A percentile compares a stretch with the other conserved stretches of the same genome.
Conservation (phyloP, 2,888 invertebrate species). For the Deroplatys truncata region DNA sequence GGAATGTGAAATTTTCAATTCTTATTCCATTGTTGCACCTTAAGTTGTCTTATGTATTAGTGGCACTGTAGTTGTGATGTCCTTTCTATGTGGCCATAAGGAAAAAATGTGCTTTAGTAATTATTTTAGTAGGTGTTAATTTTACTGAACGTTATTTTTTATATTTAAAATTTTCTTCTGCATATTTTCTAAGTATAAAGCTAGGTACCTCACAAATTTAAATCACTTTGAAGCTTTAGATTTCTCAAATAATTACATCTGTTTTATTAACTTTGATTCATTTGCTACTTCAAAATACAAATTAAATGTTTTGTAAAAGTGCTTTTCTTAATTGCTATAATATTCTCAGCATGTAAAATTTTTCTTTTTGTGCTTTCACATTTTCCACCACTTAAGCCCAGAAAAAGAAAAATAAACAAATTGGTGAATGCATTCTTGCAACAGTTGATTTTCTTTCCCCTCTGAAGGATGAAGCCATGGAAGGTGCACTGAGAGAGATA, state of each 20-base stretch:
- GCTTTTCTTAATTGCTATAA: background rate
- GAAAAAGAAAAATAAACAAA: background rate
- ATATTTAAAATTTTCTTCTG: background rate
- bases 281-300: background rate
- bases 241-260: background rate
- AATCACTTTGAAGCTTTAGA: background rate
- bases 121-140: background rate
- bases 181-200: background rate
- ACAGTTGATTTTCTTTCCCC: slow-evolving; percentile 13
- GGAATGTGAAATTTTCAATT: background rate
- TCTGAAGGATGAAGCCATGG: slow-evolving; percentile 86
- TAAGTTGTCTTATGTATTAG: background rate
- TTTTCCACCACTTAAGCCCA: background rate
- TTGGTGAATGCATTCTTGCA: background rate
- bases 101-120: background rate
- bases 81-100: background rate
- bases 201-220: background rate
- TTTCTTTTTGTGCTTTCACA: background rate
- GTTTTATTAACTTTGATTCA: background rate
- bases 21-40: background rate
- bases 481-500: slow-evolving; percentile 89
- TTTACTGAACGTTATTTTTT: background rate
- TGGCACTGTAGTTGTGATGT: background rate
- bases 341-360: background rate
- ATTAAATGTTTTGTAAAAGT: background rate